These are phyloP conservation scores for Trissonchulus latispiculum DNA, from an alignment of 2,888 invertebrate species.

Conservation along the genomic window DNA sequence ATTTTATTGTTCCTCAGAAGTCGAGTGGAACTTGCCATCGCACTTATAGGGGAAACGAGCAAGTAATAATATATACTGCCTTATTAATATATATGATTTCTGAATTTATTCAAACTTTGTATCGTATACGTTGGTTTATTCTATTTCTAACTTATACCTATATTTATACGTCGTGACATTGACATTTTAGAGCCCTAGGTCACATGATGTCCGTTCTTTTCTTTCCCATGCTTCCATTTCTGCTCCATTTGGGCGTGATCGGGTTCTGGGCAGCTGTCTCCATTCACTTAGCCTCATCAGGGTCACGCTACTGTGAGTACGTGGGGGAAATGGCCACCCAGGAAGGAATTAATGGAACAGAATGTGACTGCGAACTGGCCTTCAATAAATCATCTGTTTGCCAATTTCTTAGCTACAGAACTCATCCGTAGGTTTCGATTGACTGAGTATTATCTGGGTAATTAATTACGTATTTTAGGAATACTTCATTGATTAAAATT, in stretches of 20 bases:
- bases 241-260: slow-evolving; percentile 64
- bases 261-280: slow-evolving; percentile 60
- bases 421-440: background rate
- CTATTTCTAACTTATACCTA: slow-evolving; percentile 3
- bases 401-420: slow-evolving; percentile 24
- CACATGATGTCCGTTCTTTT: slow-evolving; percentile 70
- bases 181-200: slow-evolving; percentile 70
- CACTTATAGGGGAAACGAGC: slow-evolving; percentile 74
- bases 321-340: background rate
- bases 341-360: background rate
- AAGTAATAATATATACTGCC: too few species aligned
- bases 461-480: too few species aligned
- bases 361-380: slow-evolving; percentile 5
- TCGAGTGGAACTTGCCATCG: slow-evolving; percentile 74
- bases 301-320: slow-evolving; percentile 19
- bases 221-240: slow-evolving; percentile 82
- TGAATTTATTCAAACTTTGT: background rate
- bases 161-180: too few species aligned
- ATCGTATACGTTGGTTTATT: too few species aligned
- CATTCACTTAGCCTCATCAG: slow-evolving; percentile 49
- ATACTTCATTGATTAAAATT: too few species aligned
- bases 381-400: slow-evolving; percentile 18
- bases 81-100: too few species aligned
- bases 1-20: slow-evolving; percentile 69
- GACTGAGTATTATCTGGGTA: too few species aligned